phyloP scores from a whole-genome alignment of 2,797 vertebrate species.

The Chelidonichthys spinosus region DNA sequence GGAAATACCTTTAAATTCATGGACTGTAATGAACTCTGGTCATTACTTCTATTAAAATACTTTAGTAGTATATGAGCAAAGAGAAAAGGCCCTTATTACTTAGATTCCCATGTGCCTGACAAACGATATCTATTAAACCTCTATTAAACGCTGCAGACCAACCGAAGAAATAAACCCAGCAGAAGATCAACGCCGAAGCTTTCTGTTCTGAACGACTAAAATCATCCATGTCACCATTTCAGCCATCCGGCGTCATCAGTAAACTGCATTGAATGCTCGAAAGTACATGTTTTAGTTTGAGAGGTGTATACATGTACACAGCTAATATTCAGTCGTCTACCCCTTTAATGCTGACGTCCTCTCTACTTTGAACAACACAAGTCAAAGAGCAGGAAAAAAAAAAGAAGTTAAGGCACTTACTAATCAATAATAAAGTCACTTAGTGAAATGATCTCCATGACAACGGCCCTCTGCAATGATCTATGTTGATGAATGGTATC shows the following conservation, averaged over 20 bases:
- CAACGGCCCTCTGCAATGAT: conserved; percentile 24
- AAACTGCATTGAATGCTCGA: background rate
- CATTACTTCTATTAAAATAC: conserved; percentile 30
- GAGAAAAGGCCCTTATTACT: conserved; percentile 8
- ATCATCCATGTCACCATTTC: background rate
- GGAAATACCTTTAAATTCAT: conserved; percentile 21
- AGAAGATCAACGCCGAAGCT: conserved; percentile 8
- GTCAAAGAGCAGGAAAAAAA: conserved; percentile 9
- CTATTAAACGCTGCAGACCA: background rate
- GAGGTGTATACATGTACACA: background rate
- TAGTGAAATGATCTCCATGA: conserved; percentile 33
- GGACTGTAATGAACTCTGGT: conserved; percentile 2
- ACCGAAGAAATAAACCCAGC: conserved; percentile 4
- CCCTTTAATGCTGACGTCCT: conserved; percentile 14
- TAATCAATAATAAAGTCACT: conserved; percentile 39
- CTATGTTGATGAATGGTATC: conserved; percentile 39
- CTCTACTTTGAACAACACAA: conserved; percentile 2
- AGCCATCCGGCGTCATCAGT: background rate
- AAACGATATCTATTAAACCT: conserved; percentile 4
- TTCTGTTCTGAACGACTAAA: conserved; percentile 15
- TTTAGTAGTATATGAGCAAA: conserved; percentile 4
- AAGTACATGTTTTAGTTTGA: background rate
- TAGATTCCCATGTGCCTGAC: background rate
- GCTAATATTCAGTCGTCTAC: conserved; percentile 17
- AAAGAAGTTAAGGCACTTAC: conserved; percentile 51